Conservation (phyloP, 2,113 vertebrate genomes). For the Lampris incognitus region DNA sequence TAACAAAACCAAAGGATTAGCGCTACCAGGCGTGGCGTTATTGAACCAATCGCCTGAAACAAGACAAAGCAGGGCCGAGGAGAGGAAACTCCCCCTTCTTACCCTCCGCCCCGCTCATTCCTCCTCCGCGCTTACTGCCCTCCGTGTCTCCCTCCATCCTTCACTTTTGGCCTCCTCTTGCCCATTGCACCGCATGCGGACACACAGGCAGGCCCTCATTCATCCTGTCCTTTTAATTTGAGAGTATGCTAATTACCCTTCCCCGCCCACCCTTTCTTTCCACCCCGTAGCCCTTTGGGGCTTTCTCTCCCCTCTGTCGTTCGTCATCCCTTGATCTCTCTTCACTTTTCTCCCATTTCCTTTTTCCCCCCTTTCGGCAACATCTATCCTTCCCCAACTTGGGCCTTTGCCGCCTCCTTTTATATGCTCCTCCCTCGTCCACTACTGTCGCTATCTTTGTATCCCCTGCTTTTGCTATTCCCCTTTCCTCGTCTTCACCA, state of each 20-base stretch:
- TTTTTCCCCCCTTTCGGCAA: not conserved
- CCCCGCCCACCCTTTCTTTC: not conserved
- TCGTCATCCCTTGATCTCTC: not conserved
- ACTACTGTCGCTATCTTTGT: not conserved
- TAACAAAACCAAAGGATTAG: conserved; percentile 63
- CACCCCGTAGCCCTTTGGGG: not conserved
- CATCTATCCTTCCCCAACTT: not conserved
- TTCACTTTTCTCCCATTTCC: not conserved
- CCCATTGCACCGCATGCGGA: too few relatives aligned
- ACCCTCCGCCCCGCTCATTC: too few relatives aligned
- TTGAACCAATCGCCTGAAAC: conserved; percentile 34
- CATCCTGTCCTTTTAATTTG: not conserved
- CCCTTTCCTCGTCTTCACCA: too few relatives aligned
- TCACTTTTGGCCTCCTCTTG: too few relatives aligned
- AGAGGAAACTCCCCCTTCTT: not conserved
- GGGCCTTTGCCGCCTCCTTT: not conserved
- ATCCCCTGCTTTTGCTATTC: too few relatives aligned
- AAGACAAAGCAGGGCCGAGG: conserved; percentile 38
- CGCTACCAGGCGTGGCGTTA: conserved; percentile 23
- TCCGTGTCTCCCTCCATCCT: too few relatives aligned
- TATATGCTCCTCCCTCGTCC: not conserved
- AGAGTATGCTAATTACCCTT: not conserved
- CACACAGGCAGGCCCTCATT: too few relatives aligned
- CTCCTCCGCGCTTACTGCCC: too few relatives aligned
- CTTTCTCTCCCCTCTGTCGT: not conserved